A percentile compares a stretch with the other conserved stretches of the same genome.
Conservation (phyloP, 2,797 vertebrate genomes). For the Anolis apletophallus region DNA sequence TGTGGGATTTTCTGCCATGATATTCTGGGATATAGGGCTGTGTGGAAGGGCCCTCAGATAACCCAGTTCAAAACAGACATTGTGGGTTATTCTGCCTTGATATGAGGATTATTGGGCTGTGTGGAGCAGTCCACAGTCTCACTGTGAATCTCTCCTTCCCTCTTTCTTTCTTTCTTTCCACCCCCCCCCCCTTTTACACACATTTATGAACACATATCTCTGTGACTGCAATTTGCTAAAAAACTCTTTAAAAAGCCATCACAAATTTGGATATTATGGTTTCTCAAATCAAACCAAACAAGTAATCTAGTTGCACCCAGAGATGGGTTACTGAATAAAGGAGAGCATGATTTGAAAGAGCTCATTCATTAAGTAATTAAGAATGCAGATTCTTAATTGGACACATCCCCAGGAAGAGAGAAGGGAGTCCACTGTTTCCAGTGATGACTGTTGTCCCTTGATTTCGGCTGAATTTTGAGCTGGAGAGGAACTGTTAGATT, state of each 20-base stretch:
- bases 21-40: too few relatives aligned
- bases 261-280: neutral
- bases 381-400: constrained; percentile 12
- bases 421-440: neutral
- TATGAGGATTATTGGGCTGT: too few relatives aligned
- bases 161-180: neutral
- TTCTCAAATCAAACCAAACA: neutral
- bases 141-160: neutral
- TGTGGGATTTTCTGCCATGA: too few relatives aligned
- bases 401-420: constrained; percentile 4
- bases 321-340: constrained; percentile 6
- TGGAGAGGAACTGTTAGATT: constrained; percentile 1
- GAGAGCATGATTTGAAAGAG: constrained; percentile 12
- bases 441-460: neutral
- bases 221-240: neutral
- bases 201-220: neutral
- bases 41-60: too few relatives aligned
- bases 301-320: neutral
- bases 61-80: too few relatives aligned
- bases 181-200: neutral
- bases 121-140: neutral
- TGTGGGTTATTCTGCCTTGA: too few relatives aligned
- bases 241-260: neutral
- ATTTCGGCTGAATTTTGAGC: neutral
- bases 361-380: constrained; percentile 26